A percentile compares a stretch with the other conserved stretches of the same genome.
Conservation (phyloP, 2,888 invertebrate genomes). For the Gymnoscelis rufifasciata region DNA sequence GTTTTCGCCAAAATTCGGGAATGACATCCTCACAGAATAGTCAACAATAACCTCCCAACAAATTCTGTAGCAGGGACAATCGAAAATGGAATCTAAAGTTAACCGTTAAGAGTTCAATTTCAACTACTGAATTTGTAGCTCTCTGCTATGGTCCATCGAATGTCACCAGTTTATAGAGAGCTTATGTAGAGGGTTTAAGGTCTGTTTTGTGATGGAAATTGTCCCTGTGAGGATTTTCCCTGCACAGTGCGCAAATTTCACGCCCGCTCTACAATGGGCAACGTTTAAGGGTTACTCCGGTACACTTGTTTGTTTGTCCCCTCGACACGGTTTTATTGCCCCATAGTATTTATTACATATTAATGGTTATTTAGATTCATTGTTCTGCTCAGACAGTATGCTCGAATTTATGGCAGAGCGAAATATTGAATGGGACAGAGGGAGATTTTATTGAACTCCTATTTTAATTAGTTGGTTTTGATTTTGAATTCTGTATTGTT, state of each 20-base stretch:
- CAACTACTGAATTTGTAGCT: background rate
- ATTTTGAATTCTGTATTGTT: slow-evolving; percentile 31
- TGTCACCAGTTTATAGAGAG: background rate
- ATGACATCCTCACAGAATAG: slow-evolving; percentile 44
- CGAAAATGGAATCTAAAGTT: slow-evolving; percentile 3
- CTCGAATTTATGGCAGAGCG: slow-evolving; percentile 72
- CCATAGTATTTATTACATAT: slow-evolving; percentile 79
- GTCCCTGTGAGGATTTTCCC: slow-evolving; percentile 8
- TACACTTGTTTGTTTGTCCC: slow-evolving; percentile 78
- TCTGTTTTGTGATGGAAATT: background rate
- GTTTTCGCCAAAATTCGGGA: slow-evolving; percentile 52
- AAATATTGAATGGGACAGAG: slow-evolving; percentile 64
- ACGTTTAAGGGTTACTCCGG: slow-evolving; percentile 63
- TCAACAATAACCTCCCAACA: slow-evolving; percentile 4
- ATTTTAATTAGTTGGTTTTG: slow-evolving; percentile 54
- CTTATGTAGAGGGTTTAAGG: background rate
- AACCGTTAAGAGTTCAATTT: background rate
- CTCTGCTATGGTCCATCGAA: background rate
- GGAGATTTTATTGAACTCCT: slow-evolving; percentile 39
- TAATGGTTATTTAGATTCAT: slow-evolving; percentile 79
- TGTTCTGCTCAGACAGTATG: slow-evolving; percentile 74
- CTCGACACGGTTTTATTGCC: slow-evolving; percentile 70
- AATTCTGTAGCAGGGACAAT: background rate
- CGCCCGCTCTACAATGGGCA: slow-evolving; percentile 53
- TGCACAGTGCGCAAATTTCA: slow-evolving; percentile 44